phyloP scores from a whole-genome alignment of 2,797 vertebrate species.

The Bradypus variegatus region DNA sequence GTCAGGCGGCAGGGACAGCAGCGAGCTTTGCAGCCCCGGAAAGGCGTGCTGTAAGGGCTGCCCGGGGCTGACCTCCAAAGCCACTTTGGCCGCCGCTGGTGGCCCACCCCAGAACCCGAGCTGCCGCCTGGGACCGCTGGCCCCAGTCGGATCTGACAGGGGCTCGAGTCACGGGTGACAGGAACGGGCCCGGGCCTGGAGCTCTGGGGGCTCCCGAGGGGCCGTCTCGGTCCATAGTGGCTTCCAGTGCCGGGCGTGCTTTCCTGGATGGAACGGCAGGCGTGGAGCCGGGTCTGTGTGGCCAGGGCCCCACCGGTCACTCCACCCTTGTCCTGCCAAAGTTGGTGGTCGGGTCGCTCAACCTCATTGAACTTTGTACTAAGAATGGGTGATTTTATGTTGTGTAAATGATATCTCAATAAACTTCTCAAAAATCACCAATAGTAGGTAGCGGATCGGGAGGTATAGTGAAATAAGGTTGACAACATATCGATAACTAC shows the following conservation, averaged over 20 bases:
- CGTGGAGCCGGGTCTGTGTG: background rate
- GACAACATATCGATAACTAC: no score
- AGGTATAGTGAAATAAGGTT: no score
- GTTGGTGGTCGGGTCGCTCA: no score
- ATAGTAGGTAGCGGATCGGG: no score
- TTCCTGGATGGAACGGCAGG: background rate
- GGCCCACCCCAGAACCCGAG: slow-evolving; percentile 70
- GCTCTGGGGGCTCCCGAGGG: background rate
- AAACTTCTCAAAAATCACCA: no score
- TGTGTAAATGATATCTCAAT: no score
- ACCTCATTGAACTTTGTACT: no score
- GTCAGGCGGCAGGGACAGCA: slow-evolving; percentile 95
- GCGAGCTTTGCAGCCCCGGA: slow-evolving; percentile 92
- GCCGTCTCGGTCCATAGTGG: slow-evolving; percentile 48
- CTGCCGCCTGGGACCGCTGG: slow-evolving; percentile 41
- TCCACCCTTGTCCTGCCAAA: background rate
- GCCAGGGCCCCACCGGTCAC: background rate
- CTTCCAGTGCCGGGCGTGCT: slow-evolving; percentile 4
- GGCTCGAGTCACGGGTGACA: slow-evolving; percentile 50
- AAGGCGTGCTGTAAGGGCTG: slow-evolving; percentile 96
- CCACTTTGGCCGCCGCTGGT: slow-evolving; percentile 92
- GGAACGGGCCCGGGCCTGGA: background rate
- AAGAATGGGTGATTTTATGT: no score
- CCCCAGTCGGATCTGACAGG: slow-evolving; percentile 42
- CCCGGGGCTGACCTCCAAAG: slow-evolving; percentile 93